phyloP scores from a whole-genome alignment of 1,140 invertebrate genomes.

The Heliconius hewitsoni region DNA sequence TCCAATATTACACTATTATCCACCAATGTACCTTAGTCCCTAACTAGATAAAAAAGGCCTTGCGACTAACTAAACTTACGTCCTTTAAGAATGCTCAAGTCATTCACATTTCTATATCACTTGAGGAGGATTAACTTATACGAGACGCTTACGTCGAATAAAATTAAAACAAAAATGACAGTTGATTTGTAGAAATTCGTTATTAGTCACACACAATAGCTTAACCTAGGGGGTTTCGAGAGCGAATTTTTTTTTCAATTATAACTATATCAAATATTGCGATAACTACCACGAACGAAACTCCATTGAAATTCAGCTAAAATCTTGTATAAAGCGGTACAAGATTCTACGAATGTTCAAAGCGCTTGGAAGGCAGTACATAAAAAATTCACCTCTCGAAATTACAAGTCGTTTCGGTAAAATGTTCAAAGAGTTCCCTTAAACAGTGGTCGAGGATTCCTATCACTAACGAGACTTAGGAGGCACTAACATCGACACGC shows the following conservation, averaged over 20 bases:
- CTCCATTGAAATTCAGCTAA: constrained; percentile 54
- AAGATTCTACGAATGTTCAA: constrained; percentile 63
- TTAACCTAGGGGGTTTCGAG: constrained; percentile 69
- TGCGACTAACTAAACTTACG: constrained; percentile 77
- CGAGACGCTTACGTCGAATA: constrained; percentile 57
- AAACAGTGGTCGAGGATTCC: constrained; percentile 73
- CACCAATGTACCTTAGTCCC: constrained; percentile 60
- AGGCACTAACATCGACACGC: constrained; percentile 76
- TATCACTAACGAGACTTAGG: constrained; percentile 73
- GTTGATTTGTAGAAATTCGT: constrained; percentile 76
- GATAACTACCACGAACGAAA: constrained; percentile 22
- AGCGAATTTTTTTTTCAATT: constrained; percentile 54
- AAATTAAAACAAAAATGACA: constrained; percentile 55
- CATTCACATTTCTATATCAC: constrained; percentile 75
- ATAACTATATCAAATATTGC: constrained; percentile 13
- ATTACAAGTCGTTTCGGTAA: constrained; percentile 72
- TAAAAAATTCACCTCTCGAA: constrained; percentile 47
- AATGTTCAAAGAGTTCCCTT: constrained; percentile 67
- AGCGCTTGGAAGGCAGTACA: constrained; percentile 27
- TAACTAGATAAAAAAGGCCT: constrained; percentile 73
- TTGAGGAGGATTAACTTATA: constrained; percentile 70
- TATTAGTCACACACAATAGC: constrained; percentile 73
- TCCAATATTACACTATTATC: constrained; percentile 56
- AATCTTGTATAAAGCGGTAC: constrained; percentile 55
- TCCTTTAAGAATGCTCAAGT: constrained; percentile 78